Percentiles rank a stretch among this genome's conserved stretches.
Conservation (phyloP, 2,888 invertebrate genomes). For the Spodoptera picta region DNA sequence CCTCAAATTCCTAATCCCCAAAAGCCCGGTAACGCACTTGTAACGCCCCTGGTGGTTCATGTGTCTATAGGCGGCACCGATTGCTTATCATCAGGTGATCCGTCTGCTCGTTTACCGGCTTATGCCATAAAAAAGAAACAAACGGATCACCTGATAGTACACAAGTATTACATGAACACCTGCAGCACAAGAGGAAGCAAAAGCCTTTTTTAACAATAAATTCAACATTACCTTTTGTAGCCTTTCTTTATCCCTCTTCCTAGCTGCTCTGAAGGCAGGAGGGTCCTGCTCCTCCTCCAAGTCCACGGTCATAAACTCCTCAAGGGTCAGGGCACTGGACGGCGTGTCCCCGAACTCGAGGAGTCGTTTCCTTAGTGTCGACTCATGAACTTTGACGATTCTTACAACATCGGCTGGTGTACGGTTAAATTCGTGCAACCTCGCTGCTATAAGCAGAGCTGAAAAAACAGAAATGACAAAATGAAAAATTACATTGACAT, state of each 20-base stretch:
- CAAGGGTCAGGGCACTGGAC: conserved; percentile 97
- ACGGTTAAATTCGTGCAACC: conserved; percentile 97
- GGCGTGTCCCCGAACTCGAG: conserved; percentile 99
- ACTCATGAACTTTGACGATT: conserved; percentile 98
- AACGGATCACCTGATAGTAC: too few species aligned
- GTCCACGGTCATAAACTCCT: conserved; percentile 99
- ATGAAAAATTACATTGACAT: too few species aligned
- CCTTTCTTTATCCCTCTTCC: conserved; percentile 95
- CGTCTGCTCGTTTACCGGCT: too few species aligned
- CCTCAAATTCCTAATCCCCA: too few species aligned
- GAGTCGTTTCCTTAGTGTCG: conserved; percentile 96
- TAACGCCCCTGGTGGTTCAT: too few species aligned
- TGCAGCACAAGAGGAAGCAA: too few species aligned
- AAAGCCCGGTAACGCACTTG: too few species aligned
- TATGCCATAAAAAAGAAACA: too few species aligned
- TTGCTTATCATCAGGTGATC: too few species aligned
- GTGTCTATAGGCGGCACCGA: too few species aligned
- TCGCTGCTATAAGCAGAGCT: conserved; percentile 97
- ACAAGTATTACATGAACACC: too few species aligned
- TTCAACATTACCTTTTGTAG: conserved; percentile 90
- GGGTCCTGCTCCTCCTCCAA: conserved; percentile 98
- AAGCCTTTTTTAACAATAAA: too few species aligned
- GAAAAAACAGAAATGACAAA: conserved; percentile 20
- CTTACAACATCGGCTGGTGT: conserved; percentile 96
- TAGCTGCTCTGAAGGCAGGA: conserved; percentile 97